Evolutionary conservation across 2,113 vertebrate genomes (phyloP).

Genomic region (Myotis lucifugus): DNA sequence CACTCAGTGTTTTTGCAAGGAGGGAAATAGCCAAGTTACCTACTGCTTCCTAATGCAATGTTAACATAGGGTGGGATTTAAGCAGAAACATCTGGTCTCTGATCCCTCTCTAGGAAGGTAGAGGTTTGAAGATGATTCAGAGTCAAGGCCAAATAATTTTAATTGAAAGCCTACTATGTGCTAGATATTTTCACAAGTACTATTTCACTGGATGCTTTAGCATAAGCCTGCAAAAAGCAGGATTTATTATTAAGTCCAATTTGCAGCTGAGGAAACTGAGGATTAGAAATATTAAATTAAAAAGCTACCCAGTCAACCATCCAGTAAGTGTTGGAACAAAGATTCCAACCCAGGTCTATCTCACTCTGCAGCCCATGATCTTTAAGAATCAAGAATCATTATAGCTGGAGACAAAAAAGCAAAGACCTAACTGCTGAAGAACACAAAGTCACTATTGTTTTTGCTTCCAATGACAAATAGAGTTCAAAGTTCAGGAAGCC

Average conservation of each 20-base stretch:
- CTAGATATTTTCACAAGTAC: not conserved
- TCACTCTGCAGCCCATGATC: not conserved
- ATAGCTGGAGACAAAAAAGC: not conserved
- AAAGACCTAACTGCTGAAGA: not conserved
- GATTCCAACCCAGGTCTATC: not conserved
- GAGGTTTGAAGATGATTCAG: not conserved
- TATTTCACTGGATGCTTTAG: not conserved
- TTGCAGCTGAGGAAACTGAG: not conserved
- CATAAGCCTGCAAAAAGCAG: not conserved
- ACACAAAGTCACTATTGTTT: not conserved
- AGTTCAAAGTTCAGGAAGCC: not conserved
- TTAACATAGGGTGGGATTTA: not conserved
- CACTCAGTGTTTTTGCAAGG: not conserved
- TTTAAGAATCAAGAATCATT: not conserved
- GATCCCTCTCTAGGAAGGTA: not conserved
- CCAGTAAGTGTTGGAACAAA: not conserved
- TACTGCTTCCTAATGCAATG: accelerated
- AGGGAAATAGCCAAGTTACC: not conserved
- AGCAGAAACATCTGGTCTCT: not conserved
- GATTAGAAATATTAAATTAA: not conserved
- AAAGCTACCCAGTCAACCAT: not conserved
- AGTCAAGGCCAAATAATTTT: not conserved
- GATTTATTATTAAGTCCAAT: not conserved
- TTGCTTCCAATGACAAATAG: not conserved
- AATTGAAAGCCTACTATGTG: not conserved